Conservation (phyloP, 2,888 invertebrate genomes). For the Ashinkailepas kermadecensis region DNA sequence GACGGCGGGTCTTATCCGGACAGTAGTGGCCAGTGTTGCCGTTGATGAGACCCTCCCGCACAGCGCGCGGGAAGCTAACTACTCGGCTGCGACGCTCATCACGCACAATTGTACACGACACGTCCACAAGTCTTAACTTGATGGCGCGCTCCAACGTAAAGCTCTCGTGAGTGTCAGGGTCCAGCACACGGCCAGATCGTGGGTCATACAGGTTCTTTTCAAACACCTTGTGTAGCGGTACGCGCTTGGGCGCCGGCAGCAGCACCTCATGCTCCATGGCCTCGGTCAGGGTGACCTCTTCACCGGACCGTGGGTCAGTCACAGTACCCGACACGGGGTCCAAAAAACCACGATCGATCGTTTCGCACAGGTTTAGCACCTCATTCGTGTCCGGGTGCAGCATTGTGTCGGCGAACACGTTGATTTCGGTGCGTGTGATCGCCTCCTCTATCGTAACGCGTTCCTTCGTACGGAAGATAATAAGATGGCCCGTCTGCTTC, state of each 20-base stretch:
- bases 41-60: constrained; percentile 67
- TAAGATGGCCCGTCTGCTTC: neutral
- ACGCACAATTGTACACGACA: constrained; percentile 74
- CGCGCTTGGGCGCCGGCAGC: constrained; percentile 70
- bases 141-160: constrained; percentile 75
- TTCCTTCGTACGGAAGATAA: constrained; percentile 41
- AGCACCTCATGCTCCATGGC: constrained; percentile 75
- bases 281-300: constrained; percentile 67
- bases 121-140: constrained; percentile 72
- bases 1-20: constrained; percentile 43
- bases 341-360: constrained; percentile 64
- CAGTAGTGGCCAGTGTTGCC: constrained; percentile 63
- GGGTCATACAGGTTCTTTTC: constrained; percentile 85
- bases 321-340: constrained; percentile 73
- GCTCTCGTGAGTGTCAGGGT: constrained; percentile 69
- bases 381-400: constrained; percentile 71
- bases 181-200: constrained; percentile 69
- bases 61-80: constrained; percentile 73
- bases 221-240: constrained; percentile 81
- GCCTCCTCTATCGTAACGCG: constrained; percentile 43
- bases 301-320: constrained; percentile 63
- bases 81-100: constrained; percentile 67
- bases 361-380: constrained; percentile 69
- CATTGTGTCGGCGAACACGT: constrained; percentile 65
- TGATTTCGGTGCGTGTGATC: constrained; percentile 50